Evolutionary conservation across 2,113 vertebrate species (phyloP), one percentile per base, ranked within the genome.

Genomic region (Leucosticte australis): DNA sequence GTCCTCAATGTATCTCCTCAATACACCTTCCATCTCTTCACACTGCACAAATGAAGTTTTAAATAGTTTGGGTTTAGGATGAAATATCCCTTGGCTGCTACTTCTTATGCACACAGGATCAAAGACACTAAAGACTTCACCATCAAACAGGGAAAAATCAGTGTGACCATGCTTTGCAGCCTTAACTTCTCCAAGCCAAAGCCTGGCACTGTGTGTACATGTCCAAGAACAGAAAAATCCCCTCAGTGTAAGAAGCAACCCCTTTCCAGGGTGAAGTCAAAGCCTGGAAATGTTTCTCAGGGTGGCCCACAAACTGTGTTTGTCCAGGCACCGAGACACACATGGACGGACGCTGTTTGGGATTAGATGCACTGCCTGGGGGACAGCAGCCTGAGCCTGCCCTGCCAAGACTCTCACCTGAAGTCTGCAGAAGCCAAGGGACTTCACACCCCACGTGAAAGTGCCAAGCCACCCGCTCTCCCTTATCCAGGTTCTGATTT

Each of bases 341-440:
- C 30, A 9, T 7, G 28, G 49, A 73, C 6, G 2, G 37, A 83
- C 5, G 3, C 26, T 81, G 10, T 52, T 47, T 33, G 39, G 35
- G 79, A 83, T 47, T 18, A 33, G 19, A 35, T 10, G 31, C 50
- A 31, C 9, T 0, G 0, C 42, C 22, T 15, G 19, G 49, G 70
- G 42, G 33, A 57, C 0, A 2, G 67, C 30, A 71, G 81, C 53
- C 77, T 3, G 9, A 78, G n/a, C 15, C 55, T 10, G 3, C n/a
- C 65, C 71, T 75, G 81, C 60, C 53, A 56, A 69, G 44, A 65
- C 57, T 82, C 21, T 7, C 49, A 23, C 46, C 55, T 50, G 18
- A 88, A 85, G 24, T 27, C 49, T 41, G n/a, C 63, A 39, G 67
- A 79, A 87, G 87, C 81, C 67, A 78, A 93, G 44, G 47, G 77